Percentiles rank a stretch among this genome's conserved stretches.
Evolutionary conservation across 2,113 vertebrate species (phyloP).

Genomic region (Arizona elegans): DNA sequence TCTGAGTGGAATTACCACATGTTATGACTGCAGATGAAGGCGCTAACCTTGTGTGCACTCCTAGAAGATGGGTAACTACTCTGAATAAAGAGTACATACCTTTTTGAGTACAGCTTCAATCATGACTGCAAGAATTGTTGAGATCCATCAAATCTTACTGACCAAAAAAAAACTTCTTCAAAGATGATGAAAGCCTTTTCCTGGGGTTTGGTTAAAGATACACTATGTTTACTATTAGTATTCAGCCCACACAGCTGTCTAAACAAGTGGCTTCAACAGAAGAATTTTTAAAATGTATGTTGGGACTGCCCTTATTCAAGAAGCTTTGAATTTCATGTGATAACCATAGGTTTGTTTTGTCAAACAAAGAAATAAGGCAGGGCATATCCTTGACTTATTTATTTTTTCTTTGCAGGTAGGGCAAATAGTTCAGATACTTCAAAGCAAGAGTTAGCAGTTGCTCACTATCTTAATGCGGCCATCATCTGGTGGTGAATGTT

Average conservation of each 20-base stretch:
- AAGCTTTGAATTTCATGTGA: neutral
- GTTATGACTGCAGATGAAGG: neutral
- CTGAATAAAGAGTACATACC: neutral
- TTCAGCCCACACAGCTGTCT: neutral
- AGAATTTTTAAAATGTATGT: neutral
- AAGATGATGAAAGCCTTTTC: neutral
- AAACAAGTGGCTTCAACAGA: neutral
- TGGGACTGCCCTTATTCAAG: neutral
- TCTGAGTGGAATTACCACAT: neutral
- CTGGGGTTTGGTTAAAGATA: neutral
- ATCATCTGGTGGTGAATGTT: neutral
- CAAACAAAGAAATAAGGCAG: neutral
- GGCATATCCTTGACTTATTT: neutral
- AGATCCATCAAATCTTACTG: neutral
- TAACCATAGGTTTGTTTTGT: neutral
- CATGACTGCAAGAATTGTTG: neutral
- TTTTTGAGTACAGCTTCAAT: neutral
- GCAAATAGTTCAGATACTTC: neutral
- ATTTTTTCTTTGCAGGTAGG: neutral
- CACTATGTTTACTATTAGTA: neutral
- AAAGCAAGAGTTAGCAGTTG: neutral
- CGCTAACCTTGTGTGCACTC: neutral
- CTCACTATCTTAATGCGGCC: neutral
- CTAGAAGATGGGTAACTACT: neutral
- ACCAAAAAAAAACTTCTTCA: neutral